Evolutionary conservation across 2,888 invertebrate species (phyloP).

Genomic region (Cyclophora punctaria): DNA sequence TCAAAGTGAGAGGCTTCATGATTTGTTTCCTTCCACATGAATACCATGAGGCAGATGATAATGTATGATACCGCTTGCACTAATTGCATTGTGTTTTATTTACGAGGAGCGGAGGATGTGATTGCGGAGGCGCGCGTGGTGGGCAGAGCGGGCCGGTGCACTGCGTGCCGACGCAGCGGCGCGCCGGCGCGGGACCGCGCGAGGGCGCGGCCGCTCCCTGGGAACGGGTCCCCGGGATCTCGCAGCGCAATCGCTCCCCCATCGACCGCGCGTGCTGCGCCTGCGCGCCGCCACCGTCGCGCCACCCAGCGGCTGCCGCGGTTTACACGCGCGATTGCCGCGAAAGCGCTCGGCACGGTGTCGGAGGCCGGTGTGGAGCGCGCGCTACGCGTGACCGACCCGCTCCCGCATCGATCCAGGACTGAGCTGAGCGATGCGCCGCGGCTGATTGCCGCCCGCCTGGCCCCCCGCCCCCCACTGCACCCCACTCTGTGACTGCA

Average conservation of each 20-base stretch:
- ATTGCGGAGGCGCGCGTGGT: not conserved
- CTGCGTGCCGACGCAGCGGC: not conserved
- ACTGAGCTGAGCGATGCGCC: slow-evolving; percentile 12
- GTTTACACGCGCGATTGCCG: slow-evolving; percentile 61
- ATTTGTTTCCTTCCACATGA: no score
- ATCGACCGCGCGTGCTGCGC: slow-evolving; percentile 32
- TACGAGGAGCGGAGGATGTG: no score
- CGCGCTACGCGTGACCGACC: slow-evolving; percentile 14
- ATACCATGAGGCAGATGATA: no score
- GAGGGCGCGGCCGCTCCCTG: slow-evolving; percentile 10
- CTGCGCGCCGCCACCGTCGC: slow-evolving; percentile 17
- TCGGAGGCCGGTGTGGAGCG: slow-evolving; percentile 42
- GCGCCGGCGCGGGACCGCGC: not conserved
- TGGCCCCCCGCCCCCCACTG: slow-evolving; percentile 9
- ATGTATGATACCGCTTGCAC: not conserved
- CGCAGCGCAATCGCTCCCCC: slow-evolving; percentile 33
- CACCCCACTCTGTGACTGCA: slow-evolving; percentile 7
- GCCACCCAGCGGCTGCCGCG: slow-evolving; percentile 5
- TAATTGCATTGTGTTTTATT: not conserved
- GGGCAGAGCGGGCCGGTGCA: not conserved
- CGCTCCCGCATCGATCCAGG: slow-evolving; percentile 4
- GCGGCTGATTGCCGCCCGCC: slow-evolving; percentile 28
- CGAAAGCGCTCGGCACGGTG: slow-evolving; percentile 56
- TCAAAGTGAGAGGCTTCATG: no score
- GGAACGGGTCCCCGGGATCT: slow-evolving; percentile 29